Conservation (phyloP, 1,140 invertebrate species). For the Potamilus streckersoni region DNA sequence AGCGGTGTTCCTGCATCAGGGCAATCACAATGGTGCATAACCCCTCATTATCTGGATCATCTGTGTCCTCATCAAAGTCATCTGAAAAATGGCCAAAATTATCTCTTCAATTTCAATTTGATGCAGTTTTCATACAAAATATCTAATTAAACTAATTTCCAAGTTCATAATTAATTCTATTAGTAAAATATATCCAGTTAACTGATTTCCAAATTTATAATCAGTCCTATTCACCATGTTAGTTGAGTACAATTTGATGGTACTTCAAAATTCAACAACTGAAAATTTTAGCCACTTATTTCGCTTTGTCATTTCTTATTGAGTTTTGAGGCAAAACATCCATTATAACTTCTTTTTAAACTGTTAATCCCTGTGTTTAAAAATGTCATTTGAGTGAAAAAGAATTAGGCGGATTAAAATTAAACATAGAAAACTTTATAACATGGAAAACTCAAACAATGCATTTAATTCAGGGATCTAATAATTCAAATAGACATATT, state of each 20-base stretch:
- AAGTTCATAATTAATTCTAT: not conserved
- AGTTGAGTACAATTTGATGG: not conserved
- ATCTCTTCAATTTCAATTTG: not conserved
- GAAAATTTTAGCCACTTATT: too few species aligned
- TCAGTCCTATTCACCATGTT: not conserved
- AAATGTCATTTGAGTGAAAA: too few species aligned
- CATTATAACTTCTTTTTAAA: too few species aligned
- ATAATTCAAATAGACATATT: too few species aligned
- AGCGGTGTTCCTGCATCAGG: conserved; percentile 68
- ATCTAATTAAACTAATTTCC: not conserved
- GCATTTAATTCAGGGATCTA: too few species aligned
- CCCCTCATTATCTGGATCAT: conserved; percentile 62
- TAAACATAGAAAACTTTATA: too few species aligned
- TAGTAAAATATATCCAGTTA: not conserved
- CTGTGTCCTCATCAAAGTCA: conserved; percentile 60
- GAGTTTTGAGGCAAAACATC: too few species aligned
- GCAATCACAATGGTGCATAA: conserved; percentile 66
- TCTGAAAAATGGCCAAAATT: conserved; percentile 42
- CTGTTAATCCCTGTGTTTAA: too few species aligned
- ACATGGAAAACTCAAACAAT: too few species aligned
- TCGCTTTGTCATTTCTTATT: too few species aligned
- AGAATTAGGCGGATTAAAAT: too few species aligned
- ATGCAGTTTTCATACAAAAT: not conserved
- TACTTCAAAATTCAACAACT: not conserved
- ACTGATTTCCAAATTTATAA: not conserved